Base-by-base conservation (phyloP, 2,888 invertebrate genomes). In the Torymus auratus region DNA sequence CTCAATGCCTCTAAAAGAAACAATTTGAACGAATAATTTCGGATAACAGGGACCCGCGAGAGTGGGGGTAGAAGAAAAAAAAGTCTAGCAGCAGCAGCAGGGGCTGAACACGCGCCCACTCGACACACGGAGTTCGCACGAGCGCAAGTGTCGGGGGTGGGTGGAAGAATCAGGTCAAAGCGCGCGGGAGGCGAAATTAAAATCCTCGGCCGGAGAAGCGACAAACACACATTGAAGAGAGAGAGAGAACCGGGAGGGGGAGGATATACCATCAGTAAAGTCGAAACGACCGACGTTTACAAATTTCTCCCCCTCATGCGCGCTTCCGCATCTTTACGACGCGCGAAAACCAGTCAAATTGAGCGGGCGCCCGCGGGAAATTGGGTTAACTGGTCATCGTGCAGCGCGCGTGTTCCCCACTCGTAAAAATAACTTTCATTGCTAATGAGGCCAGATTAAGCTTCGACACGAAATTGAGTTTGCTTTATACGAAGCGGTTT, bases 11-110 rank as follows among this genome's bases (percentile, higher is more conserved):
- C 12, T 14, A 14, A 64, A 69, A 67, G 20, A 69, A 79, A 79
- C 79, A 74, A 79, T 74, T 68, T 55, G n/a, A 69, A 74, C 52
- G 64, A 79, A 79, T 74, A 58, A 74, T 64, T 79, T 52, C 58
- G 17, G 64, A 23, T 67, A 78, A 20, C 70, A 56, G 11, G 62
- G 20, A 62, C 41, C 7, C 7, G 41, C 41, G 41, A 41, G 41
- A 13, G 20, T 41, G 7, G 41, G 41, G 41, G 41, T 20, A 2
- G 41, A 41, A 10, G 41, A 41, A 41, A 41, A 41, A 41, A 41
- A 41, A 28, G 5, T 2, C 41, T 41, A 41, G 41, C 7, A 41
- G 7, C 41, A 41, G 41, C 41, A 5, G 7, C 7, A 41, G 41
- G 7, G 41, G 41, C 41, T 1, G 41, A 41, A 41, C 7, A 41